Percentiles rank a stretch among this genome's conserved stretches.
Conservation (phyloP, 2,113 vertebrate genomes). For the Lepus americanus region DNA sequence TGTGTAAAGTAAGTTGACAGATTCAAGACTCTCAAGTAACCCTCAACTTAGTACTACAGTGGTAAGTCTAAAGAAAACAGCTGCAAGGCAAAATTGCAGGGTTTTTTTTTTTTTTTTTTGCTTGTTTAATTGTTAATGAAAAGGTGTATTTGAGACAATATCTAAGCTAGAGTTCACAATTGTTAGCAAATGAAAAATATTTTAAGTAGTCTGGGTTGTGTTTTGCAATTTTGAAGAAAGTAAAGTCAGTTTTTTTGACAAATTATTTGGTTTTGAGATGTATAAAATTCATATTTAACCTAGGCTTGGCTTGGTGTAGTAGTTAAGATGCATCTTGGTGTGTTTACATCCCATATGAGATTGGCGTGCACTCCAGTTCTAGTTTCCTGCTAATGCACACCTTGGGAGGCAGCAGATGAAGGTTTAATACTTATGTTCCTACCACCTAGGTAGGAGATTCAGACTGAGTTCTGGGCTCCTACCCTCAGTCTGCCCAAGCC, state of each 20-base stretch:
- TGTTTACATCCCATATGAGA: too few relatives aligned
- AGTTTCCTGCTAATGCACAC: too few relatives aligned
- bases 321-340: too few relatives aligned
- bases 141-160: background rate
- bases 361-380: too few relatives aligned
- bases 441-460: too few relatives aligned
- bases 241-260: background rate
- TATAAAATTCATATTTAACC: background rate
- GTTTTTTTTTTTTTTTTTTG: too few relatives aligned
- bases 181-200: background rate
- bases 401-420: too few relatives aligned
- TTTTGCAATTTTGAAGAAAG: constrained; percentile 14
- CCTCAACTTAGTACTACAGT: background rate
- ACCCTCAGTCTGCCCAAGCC: too few relatives aligned
- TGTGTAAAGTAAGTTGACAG: background rate
- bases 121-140: background rate
- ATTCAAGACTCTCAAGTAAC: background rate
- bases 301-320: too few relatives aligned
- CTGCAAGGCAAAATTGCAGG: background rate
- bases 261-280: constrained; percentile 19
- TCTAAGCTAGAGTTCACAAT: background rate
- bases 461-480: too few relatives aligned
- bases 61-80: background rate
- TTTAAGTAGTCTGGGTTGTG: background rate
- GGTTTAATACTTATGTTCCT: too few relatives aligned